Evolutionary conservation across 2,797 vertebrate genomes (phyloP).

Genomic region (Centroberyx gerrardi): DNA sequence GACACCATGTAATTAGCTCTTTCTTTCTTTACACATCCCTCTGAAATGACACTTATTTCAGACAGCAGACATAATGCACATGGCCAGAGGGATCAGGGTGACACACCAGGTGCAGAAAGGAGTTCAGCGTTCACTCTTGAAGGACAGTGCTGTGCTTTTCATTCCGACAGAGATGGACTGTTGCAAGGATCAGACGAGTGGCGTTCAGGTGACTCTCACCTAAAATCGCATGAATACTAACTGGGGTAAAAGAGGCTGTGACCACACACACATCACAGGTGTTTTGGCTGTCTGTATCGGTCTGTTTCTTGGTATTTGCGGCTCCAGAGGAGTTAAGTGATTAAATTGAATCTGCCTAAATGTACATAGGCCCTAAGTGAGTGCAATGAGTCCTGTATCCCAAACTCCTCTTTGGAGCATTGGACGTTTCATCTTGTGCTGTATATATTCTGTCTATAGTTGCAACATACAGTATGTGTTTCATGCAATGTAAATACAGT

Average conservation of each 20-base stretch:
- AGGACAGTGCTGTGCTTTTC: not conserved
- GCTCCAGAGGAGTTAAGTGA: not conserved
- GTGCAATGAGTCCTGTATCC: not conserved
- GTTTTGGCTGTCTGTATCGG: not conserved
- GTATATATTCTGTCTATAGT: constrained; percentile 35
- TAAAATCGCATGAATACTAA: not conserved
- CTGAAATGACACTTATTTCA: not conserved
- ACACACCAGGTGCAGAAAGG: no score
- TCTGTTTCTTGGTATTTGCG: not conserved
- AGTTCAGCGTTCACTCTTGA: not conserved
- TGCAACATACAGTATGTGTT: not conserved
- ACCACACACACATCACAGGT: not conserved
- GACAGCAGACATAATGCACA: not conserved
- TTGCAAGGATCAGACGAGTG: no score
- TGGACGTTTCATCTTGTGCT: not conserved
- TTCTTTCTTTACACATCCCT: not conserved
- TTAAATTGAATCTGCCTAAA: not conserved
- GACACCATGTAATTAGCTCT: not conserved
- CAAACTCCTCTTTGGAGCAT: not conserved
- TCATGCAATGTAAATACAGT: constrained; percentile 37
- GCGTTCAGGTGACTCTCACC: no score
- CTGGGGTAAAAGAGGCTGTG: not conserved
- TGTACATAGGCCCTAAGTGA: not conserved
- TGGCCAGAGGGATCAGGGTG: not conserved
- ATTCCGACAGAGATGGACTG: no score